Evolutionary conservation across 2,888 invertebrate genomes (phyloP).

Genomic region (Drosophila antonietae): DNA sequence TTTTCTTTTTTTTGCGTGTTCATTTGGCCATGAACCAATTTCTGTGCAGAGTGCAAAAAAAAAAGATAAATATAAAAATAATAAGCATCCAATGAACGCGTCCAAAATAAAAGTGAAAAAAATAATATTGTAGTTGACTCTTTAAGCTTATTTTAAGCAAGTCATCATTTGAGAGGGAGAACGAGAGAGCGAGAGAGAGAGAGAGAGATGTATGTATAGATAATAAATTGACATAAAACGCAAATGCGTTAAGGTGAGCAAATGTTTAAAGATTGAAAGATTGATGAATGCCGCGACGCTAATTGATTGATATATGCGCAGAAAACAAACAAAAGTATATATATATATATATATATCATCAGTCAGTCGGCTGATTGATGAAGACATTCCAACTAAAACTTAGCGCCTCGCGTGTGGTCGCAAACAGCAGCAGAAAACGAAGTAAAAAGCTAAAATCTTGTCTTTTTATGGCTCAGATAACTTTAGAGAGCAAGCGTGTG

Average conservation of each 20-base stretch:
- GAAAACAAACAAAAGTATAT: slow-evolving; percentile 2
- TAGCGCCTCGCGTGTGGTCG: slow-evolving; percentile 28
- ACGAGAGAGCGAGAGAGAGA: background rate
- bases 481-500: slow-evolving; percentile 9
- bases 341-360: background rate
- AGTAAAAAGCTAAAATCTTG: slow-evolving; percentile 1
- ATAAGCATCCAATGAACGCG: slow-evolving; percentile 36
- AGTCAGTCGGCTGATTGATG: slow-evolving; percentile 44
- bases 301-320: slow-evolving; percentile 39
- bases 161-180: slow-evolving; percentile 48
- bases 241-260: slow-evolving; percentile 48
- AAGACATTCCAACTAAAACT: slow-evolving; percentile 40
- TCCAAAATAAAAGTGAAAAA: background rate
- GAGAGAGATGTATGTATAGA: slow-evolving; percentile 6
- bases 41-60: slow-evolving; percentile 12
- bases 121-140: slow-evolving; percentile 6
- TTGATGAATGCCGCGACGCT: slow-evolving; percentile 54
- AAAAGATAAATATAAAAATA: slow-evolving; percentile 22
- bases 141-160: slow-evolving; percentile 37
- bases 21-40: slow-evolving; percentile 59
- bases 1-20: slow-evolving; percentile 4
- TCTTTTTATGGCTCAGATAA: slow-evolving; percentile 29
- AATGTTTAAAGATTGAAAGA: slow-evolving; percentile 54
- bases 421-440: background rate
- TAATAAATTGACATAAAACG: slow-evolving; percentile 52